These are phyloP conservation scores for Psix sp. DNA, from an alignment of 1,140 invertebrate species.

Conservation along the genomic window DNA sequence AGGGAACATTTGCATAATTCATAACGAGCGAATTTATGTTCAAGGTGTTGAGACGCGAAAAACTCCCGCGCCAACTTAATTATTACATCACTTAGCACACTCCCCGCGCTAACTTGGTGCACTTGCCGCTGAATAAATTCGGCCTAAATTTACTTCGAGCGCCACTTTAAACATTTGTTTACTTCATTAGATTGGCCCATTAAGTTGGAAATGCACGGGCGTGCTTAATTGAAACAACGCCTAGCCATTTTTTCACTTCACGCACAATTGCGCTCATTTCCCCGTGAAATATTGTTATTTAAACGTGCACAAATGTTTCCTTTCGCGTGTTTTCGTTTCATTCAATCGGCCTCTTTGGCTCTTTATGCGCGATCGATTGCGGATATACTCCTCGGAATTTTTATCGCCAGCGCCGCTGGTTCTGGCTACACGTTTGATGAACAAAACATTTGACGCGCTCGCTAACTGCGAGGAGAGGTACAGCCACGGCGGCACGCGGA, in stretches of 20 bases:
- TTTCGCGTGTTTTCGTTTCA: neutral
- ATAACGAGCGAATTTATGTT: slow-evolving; percentile 32
- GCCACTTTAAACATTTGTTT: slow-evolving; percentile 40
- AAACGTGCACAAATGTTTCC: too few relatives aligned
- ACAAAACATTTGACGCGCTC: slow-evolving; percentile 49
- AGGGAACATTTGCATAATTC: slow-evolving; percentile 34
- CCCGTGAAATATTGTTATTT: too few relatives aligned
- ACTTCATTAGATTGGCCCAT: slow-evolving; percentile 19
- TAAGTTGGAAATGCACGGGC: neutral
- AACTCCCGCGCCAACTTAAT: slow-evolving; percentile 31
- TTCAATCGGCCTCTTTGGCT: slow-evolving; percentile 12
- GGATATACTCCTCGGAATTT: slow-evolving; percentile 37
- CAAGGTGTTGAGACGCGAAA: slow-evolving; percentile 30
- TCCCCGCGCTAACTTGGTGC: slow-evolving; percentile 19
- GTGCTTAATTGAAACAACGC: neutral
- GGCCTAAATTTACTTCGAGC: slow-evolving; percentile 20
- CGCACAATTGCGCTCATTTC: neutral
- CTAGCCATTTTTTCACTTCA: neutral
- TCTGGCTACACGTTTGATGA: slow-evolving; percentile 35
- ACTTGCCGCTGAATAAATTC: slow-evolving; percentile 15
- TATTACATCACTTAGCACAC: slow-evolving; percentile 29
- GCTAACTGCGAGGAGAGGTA: slow-evolving; percentile 6
- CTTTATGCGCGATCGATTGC: slow-evolving; percentile 30
- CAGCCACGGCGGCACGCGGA: slow-evolving; percentile 26
- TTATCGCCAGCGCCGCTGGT: slow-evolving; percentile 26